Percentiles rank a stretch among this genome's conserved stretches.
phyloP scores from a whole-genome alignment of 2,888 invertebrate species.

The Eudemis profundana region DNA sequence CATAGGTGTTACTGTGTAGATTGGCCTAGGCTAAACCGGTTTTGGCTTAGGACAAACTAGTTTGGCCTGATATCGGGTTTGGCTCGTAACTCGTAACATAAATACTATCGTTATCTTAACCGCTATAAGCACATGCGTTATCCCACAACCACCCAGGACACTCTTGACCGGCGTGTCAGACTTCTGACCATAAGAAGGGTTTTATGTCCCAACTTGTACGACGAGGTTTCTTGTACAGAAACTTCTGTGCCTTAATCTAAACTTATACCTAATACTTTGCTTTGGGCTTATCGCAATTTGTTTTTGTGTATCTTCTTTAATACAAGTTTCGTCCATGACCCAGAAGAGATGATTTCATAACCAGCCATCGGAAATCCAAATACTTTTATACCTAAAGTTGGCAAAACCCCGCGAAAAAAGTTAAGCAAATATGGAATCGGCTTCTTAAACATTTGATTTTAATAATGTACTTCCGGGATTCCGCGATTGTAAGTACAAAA shows the following conservation, averaged over 20 bases:
- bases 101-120: too few relatives aligned
- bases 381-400: not conserved
- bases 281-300: constrained; percentile 24
- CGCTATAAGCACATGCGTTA: constrained; percentile 45
- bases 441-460: too few relatives aligned
- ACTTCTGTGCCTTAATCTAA: constrained; percentile 47
- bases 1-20: too few relatives aligned
- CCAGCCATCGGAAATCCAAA: not conserved
- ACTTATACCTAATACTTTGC: constrained; percentile 47
- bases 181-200: constrained; percentile 68
- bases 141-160: constrained; percentile 46
- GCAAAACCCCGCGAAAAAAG: too few relatives aligned
- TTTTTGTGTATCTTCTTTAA: constrained; percentile 33
- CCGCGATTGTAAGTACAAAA: too few relatives aligned
- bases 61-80: too few relatives aligned
- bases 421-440: too few relatives aligned
- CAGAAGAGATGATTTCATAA: constrained; percentile 12
- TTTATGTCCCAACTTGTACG: constrained; percentile 62
- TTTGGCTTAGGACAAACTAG: too few relatives aligned
- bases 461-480: too few relatives aligned
- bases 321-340: constrained; percentile 20
- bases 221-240: constrained; percentile 41
- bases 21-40: too few relatives aligned
- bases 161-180: constrained; percentile 63
- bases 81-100: too few relatives aligned